These are phyloP conservation scores for Nomada fucata DNA, from an alignment of 2,888 invertebrate genomes.

Conservation along the genomic window DNA sequence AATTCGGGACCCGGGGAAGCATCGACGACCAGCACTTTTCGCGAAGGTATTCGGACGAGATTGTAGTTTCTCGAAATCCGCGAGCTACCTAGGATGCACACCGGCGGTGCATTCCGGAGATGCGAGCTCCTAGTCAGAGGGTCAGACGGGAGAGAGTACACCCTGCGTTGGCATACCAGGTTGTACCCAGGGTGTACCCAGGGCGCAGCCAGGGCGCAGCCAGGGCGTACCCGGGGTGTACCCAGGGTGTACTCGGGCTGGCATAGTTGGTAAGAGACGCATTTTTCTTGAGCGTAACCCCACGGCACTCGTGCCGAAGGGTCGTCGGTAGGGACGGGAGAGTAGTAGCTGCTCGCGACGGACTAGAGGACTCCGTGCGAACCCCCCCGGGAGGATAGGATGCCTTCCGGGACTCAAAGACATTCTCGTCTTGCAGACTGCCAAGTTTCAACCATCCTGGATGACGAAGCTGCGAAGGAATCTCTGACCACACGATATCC, in stretches of 20 bases:
- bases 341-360: slow-evolving; percentile 39
- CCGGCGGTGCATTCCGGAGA: slow-evolving; percentile 13
- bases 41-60: neutral
- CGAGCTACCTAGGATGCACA: neutral
- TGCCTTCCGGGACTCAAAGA: slow-evolving; percentile 83
- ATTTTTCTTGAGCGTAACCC: slow-evolving; percentile 73
- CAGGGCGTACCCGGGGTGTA: slow-evolving; percentile 58
- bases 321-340: slow-evolving; percentile 52
- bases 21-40: neutral
- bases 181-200: no score
- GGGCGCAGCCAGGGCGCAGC: no score
- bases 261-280: slow-evolving; percentile 75
- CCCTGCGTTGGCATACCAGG: slow-evolving; percentile 70
- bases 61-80: neutral
- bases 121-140: neutral
- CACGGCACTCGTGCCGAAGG: slow-evolving; percentile 62
- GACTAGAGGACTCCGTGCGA: slow-evolving; percentile 47
- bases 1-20: neutral
- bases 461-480: slow-evolving; percentile 74
- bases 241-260: slow-evolving; percentile 62
- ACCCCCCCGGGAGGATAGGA: slow-evolving; percentile 61
- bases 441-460: slow-evolving; percentile 79
- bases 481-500: slow-evolving; percentile 83
- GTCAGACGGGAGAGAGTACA: slow-evolving; percentile 19
- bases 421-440: slow-evolving; percentile 82